Conservation (phyloP, 1,140 invertebrate species). For the Elysia chlorotica region DNA sequence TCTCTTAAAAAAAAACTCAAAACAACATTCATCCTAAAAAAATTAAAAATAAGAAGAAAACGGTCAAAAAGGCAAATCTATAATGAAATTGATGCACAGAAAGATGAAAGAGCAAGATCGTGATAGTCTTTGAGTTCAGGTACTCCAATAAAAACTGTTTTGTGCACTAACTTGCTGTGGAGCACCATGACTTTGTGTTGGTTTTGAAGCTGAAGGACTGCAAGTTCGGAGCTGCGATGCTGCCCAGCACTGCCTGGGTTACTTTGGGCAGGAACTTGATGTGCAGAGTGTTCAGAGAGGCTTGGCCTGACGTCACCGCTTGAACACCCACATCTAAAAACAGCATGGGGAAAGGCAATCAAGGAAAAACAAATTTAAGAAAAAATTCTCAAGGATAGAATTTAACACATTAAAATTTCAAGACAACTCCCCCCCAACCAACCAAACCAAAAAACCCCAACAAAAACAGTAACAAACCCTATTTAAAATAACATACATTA, state of each 20-base stretch:
- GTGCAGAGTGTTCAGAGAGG: conserved; percentile 32
- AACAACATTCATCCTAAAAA: background rate
- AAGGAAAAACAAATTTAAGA: background rate
- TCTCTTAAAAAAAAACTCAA: background rate
- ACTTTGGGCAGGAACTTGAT: conserved; percentile 35
- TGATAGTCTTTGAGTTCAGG: background rate
- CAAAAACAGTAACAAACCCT: background rate
- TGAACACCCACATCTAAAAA: conserved; percentile 43
- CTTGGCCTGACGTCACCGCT: conserved; percentile 34
- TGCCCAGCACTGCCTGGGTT: conserved; percentile 30
- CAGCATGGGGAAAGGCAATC: background rate
- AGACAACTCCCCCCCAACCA: too few relatives aligned
- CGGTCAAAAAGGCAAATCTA: background rate
- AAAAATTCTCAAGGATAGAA: background rate
- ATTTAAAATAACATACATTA: background rate
- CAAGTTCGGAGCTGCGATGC: conserved; percentile 33
- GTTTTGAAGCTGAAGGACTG: conserved; percentile 23
- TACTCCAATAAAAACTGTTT: too few relatives aligned
- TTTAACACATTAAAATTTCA: too few relatives aligned
- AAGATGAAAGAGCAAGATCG: background rate
- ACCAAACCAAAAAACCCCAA: too few relatives aligned
- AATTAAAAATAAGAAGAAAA: background rate
- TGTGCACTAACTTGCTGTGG: conserved; percentile 10
- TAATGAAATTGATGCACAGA: background rate
- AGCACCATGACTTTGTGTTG: conserved; percentile 6